phyloP scores from a whole-genome alignment of 2,797 vertebrate species.

The Sylvia borin region DNA sequence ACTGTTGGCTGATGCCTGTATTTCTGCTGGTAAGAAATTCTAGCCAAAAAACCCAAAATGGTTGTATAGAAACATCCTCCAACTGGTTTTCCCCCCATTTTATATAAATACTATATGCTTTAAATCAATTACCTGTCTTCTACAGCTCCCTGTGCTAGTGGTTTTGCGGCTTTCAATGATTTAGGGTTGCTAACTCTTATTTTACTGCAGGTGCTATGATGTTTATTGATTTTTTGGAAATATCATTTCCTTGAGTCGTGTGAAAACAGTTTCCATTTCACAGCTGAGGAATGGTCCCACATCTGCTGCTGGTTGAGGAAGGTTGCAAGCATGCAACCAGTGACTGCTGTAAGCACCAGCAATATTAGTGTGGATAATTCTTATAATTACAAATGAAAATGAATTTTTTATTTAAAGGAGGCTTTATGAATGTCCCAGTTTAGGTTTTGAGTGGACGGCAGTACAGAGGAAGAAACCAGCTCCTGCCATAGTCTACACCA shows the following conservation, averaged over 20 bases:
- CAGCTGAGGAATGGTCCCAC: neutral
- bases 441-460: neutral
- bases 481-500: neutral
- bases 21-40: neutral
- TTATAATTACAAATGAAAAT: neutral
- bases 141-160: neutral
- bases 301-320: neutral
- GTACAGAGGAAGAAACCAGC: neutral
- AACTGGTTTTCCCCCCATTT: neutral
- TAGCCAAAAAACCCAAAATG: neutral
- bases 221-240: neutral
- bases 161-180: neutral
- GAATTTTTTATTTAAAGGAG: neutral
- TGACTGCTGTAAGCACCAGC: neutral
- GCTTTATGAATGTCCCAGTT: neutral
- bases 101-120: neutral
- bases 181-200: neutral
- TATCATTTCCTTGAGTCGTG: neutral
- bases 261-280: neutral
- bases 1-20: neutral
- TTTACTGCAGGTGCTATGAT: neutral
- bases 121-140: neutral
- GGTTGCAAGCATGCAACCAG: neutral
- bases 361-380: neutral
- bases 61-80: neutral